These are phyloP conservation scores for Elachura formosa DNA, from an alignment of 2,113 vertebrate species.

Conservation along the genomic window DNA sequence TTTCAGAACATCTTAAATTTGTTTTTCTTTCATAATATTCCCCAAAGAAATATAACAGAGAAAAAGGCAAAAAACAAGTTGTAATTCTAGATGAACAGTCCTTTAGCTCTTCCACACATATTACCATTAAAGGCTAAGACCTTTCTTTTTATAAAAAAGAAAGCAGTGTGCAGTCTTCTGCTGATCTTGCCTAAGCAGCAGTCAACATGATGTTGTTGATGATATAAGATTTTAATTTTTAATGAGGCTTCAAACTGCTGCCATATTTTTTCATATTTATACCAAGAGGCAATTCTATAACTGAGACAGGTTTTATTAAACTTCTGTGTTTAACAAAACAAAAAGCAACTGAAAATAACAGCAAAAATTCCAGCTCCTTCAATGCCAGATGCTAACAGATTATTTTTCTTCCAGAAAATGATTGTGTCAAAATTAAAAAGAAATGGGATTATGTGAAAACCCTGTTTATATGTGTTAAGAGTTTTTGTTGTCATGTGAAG, in stretches of 20 bases:
- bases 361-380: neutral
- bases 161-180: neutral
- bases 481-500: neutral
- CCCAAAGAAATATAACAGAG: neutral
- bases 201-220: neutral
- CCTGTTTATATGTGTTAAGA: neutral
- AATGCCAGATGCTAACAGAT: neutral
- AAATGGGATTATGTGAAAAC: neutral
- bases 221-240: conserved; percentile 32
- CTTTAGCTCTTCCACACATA: neutral
- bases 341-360: neutral
- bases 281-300: neutral
- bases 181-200: neutral
- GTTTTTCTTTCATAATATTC: neutral
- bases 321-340: conserved; percentile 41
- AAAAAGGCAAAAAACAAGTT: neutral
- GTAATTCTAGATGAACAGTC: neutral
- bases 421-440: conserved; percentile 1
- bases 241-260: neutral
- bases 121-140: neutral
- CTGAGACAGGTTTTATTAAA: conserved; percentile 6
- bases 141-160: neutral
- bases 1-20: conserved; percentile 1
- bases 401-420: neutral
- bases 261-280: conserved; percentile 24